Base-by-base conservation (phyloP, 2,888 invertebrate species). In the Aleiodes leptofemur region DNA sequence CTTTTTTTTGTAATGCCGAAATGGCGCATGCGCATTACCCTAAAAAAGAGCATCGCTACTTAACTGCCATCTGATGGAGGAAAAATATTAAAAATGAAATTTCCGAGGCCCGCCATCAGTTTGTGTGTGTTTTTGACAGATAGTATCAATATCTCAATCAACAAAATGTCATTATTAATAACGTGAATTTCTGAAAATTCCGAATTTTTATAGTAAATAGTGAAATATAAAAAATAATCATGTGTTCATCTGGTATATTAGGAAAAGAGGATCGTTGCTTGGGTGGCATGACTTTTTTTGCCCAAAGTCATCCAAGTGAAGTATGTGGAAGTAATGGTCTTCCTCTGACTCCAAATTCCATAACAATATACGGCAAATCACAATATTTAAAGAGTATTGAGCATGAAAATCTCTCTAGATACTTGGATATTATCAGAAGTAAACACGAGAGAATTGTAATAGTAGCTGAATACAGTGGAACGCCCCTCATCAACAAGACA, bases 291-390 rank as follows among this genome's bases (percentile, higher is more conserved):
- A 98, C 98, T 29, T 97, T 96, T 89, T 97, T 97, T 90, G 98
- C 98, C 0, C 95, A 95, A 85, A 94, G 95, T 85, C 97, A 98
- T 89, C 96, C 96, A 11, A 95, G 95, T 38, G 97, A 97, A 89
- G 94, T 94, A 71, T 98, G 98, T 90, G 98, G 98, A 9, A 96
- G 96, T 81, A 99, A 99, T 90, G 98, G 99, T 0, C 90, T 99
- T 66, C 99, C 99, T 0, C 91, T 98, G 23, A 98, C 98, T 0
- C 98, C 98, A 2, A 98, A 98, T 90, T 98, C 98, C 0, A 97
- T 98, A 78, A 96, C 96, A 73, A 97, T 99, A 86, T 91, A 97
- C 73, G 98, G 98, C 7, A 92, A 94, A 85, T 96, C 98, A 34
- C 97, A 98, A 87, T 91, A 93, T 77, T 91, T 98, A 14, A 95